phyloP scores from a whole-genome alignment of 2,797 vertebrate species.

The Rallus crepitans region DNA sequence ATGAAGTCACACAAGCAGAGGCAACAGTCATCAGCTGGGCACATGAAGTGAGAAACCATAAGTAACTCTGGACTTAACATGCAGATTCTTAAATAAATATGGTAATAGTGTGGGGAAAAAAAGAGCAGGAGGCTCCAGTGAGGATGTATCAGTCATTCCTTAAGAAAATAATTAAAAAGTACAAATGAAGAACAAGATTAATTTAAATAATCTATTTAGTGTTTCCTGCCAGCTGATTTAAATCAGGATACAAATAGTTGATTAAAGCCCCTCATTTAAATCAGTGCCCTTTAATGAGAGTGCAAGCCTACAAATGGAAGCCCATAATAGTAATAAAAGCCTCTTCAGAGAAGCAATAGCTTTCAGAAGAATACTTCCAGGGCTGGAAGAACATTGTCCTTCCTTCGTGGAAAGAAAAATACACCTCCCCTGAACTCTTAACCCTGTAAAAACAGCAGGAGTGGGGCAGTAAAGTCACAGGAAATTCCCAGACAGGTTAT shows the following conservation, averaged over 20 bases:
- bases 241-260: slow-evolving; percentile 31
- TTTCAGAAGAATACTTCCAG: slow-evolving; percentile 16
- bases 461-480: background rate
- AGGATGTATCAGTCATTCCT: slow-evolving; percentile 15
- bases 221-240: slow-evolving; percentile 57
- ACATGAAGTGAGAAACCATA: background rate
- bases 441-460: background rate
- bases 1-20: background rate
- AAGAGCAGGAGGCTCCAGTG: background rate
- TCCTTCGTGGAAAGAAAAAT: slow-evolving; percentile 19
- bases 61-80: background rate
- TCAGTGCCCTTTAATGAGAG: slow-evolving; percentile 1
- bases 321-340: background rate
- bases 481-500: slow-evolving; percentile 2
- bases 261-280: slow-evolving; percentile 55
- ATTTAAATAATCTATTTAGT: slow-evolving; percentile 51
- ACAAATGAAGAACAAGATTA: slow-evolving; percentile 42
- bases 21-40: background rate
- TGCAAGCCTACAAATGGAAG: background rate
- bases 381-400: background rate
- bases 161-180: slow-evolving; percentile 21
- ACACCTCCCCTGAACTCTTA: background rate
- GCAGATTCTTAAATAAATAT: slow-evolving; percentile 34
- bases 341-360: background rate
- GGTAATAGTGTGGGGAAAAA: background rate